phyloP scores from a whole-genome alignment of 2,797 vertebrate genomes.

The Oophaga sylvatica region DNA sequence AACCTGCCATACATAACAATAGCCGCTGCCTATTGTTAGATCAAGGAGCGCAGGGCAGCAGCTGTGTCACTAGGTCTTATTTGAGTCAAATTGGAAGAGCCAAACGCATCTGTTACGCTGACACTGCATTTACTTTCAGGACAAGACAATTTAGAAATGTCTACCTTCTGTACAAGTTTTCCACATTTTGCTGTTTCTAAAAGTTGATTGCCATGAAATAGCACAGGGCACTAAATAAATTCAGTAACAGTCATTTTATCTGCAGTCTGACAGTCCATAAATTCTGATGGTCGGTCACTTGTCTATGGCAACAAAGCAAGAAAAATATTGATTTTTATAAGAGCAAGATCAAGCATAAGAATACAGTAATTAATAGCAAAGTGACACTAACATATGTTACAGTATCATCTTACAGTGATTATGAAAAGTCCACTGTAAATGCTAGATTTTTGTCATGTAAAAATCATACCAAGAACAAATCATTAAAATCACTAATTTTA shows the following conservation, averaged over 20 bases:
- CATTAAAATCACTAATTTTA: too few species aligned
- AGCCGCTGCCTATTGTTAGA: slow-evolving; percentile 12
- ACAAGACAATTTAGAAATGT: neutral
- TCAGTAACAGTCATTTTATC: neutral
- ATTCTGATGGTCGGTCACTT: neutral
- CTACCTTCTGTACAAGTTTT: neutral
- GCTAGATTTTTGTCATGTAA: too few species aligned
- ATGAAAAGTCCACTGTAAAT: too few species aligned
- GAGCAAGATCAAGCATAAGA: neutral
- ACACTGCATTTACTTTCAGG: slow-evolving; percentile 1
- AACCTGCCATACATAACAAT: neutral
- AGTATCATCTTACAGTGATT: too few species aligned
- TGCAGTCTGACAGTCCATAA: neutral
- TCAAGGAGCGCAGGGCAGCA: neutral
- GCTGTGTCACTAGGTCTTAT: slow-evolving; percentile 7
- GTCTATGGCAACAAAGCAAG: neutral
- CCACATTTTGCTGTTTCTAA: neutral
- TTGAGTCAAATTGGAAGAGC: slow-evolving; percentile 15
- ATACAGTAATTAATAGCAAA: too few species aligned
- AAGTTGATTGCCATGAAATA: neutral
- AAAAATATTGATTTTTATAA: neutral
- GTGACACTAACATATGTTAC: too few species aligned
- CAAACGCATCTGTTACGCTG: slow-evolving; percentile 8
- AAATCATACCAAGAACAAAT: too few species aligned
- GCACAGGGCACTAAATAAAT: neutral